Base-by-base conservation (phyloP, 2,113 vertebrate genomes). In the Protomyctophum bolini region DNA sequence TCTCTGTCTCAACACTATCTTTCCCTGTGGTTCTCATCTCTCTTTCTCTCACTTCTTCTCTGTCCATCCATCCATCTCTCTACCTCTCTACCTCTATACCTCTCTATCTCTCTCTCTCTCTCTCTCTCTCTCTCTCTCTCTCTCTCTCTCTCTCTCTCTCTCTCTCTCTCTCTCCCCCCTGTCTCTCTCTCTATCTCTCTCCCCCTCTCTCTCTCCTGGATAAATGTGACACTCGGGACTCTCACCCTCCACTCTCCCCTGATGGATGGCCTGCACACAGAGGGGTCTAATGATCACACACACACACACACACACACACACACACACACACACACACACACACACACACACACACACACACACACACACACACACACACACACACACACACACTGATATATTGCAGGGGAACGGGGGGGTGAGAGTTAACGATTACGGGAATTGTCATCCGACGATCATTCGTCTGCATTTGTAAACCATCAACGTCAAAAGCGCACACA, bases 391-490 rank as follows among this genome's bases (percentile, higher is more conserved):
- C 50, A 8, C 50, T 51, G 50, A 51, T 51, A 12, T 51, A 51
- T 51, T 51, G 50, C 50, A 10, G 8, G 50, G 11, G 50, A 6
- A 3, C 4, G 33, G 33, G 33, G 33, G 33, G 33, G 33, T 33
- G 33, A 33, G 33, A 33, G 33, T 51, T 51, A 51, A 51, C 11
- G 50, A 51, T 51, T 51, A 51, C 50, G 50, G 50, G 50, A 51
- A 51, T 51, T 51, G 50, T 51, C 50, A 51, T 51, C 50, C 56
- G n/a, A 64, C 56, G n/a, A 72, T 55, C 67, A 84, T 86, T 54
- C 60, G 47, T 86, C 56, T 72, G 58, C 70, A 85, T 87, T 85
- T 76, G 66, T 46, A 79, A 63, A 45, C 21, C 67, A 73, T 80
- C 73, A 79, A 51, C 2, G 15, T 82, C 80, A 80, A 68, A 50